These are phyloP conservation scores for Lucinisca nassula DNA, from an alignment of 2,888 invertebrate genomes.

Conservation along the genomic window DNA sequence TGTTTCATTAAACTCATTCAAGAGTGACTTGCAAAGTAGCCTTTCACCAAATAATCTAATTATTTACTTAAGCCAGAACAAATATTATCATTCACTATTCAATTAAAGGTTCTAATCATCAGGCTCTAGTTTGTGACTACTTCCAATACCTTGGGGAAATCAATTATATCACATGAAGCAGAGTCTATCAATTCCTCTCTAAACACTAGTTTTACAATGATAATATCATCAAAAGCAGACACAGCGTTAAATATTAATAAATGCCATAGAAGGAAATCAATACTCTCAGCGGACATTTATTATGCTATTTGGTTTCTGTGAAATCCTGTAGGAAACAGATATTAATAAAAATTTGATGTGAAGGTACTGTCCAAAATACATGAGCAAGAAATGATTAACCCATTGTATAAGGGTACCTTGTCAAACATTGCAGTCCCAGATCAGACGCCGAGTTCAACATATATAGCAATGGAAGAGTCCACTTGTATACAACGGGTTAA, in stretches of 20 bases:
- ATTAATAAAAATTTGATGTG: not conserved
- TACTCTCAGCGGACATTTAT: not conserved
- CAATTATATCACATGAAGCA: not conserved
- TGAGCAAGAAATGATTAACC: too few relatives aligned
- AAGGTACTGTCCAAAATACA: too few relatives aligned
- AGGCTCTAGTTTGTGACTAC: not conserved
- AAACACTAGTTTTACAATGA: conserved; percentile 4
- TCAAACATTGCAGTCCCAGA: too few relatives aligned
- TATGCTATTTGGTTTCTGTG: not conserved
- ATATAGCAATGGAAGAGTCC: too few relatives aligned
- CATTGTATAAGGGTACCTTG: too few relatives aligned
- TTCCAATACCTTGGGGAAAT: not conserved
- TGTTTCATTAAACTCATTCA: too few relatives aligned
- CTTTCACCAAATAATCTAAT: not conserved
- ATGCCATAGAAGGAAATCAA: not conserved
- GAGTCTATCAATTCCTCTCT: not conserved
- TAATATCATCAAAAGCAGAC: conserved; percentile 10
- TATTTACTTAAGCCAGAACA: not conserved
- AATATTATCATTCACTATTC: not conserved
- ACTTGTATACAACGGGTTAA: too few relatives aligned
- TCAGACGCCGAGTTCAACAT: too few relatives aligned
- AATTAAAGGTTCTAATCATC: not conserved
- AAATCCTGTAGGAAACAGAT: not conserved
- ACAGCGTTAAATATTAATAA: conserved; percentile 3
- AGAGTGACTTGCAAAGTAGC: not conserved